Evolutionary conservation across 2,797 vertebrate species (phyloP), one percentile per base, ranked within the genome.

Genomic region (Psittacula echo): DNA sequence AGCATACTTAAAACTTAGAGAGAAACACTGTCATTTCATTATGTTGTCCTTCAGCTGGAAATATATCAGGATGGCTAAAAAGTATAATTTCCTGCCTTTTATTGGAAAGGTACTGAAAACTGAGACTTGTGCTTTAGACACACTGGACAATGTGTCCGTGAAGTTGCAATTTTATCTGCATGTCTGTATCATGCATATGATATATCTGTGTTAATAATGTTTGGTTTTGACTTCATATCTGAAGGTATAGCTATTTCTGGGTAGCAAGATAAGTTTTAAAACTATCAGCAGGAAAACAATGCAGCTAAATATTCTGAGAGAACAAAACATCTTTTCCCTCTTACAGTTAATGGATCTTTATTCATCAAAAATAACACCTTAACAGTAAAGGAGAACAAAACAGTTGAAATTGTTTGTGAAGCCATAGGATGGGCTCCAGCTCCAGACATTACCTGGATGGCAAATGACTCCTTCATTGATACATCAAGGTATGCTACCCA

Each of bases 301-400:
- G 60, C 82, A 89, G 48, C 32, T 51, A 72, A 65, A 27, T 45
- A n/a, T 90, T 96, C 91, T 91, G 88, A 96, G 91, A 88, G 51
- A 96, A 94, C 67, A 93, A 97, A 95, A 85, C 73, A 87, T 97
- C 66, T 97, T 96, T 97, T 96, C 92, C 91, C 84, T 97, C 64
- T 94, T 97, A 72, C 96, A 99, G 99, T 98, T 93, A 97, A 97
- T 85, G 99, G 99, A 94, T 96, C 76, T 16, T 97, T 99, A 96
- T 61, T 64, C 93, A 96, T 99, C 67, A 94, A 91, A 70, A 97
- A 97, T 84, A 97, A 77, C 29, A 93, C 97, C 76, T 91, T 96
- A 60, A 92, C 97, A 53, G 98, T 97, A 89, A 93, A 87, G 73
- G 96, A 98, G 86, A 98, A 98, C 21, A 64, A 97, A 30, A 93